Evolutionary conservation across 1,140 invertebrate genomes (phyloP), one percentile per base, ranked within the genome.

Genomic region (Onthophagus taurus): DNA sequence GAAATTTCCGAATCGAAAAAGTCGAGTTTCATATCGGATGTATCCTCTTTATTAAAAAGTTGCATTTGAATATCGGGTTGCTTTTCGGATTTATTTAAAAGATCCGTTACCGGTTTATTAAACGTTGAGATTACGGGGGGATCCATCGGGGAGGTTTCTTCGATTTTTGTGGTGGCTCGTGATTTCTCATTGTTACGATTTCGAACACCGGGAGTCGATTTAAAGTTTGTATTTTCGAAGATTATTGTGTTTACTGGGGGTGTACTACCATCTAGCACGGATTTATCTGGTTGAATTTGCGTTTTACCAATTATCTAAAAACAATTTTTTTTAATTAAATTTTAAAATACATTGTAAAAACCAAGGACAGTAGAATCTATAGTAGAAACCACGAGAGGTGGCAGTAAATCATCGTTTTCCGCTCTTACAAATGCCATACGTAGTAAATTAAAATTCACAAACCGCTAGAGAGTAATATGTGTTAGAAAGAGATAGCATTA

Each of bases 181-280:
- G 52, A 29, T 37, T 56, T 61, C 41, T 47, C 61, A 51, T 42
- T 68, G 55, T 7, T 55, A 51, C 35, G 12, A 14, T 26, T 12
- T n/a, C 45, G 18, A 17, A 31, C 49, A 44, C 19, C 46, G 46
- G 48, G 51, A 46, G 76, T 73, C 43, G 78, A 76, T 66, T 86
- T 85, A 57, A 85, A 90, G 60, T 91, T 91, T 0, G 87, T 91
- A 63, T 92, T 92, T 60, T 92, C 89, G 60, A 92, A 92, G 44
- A 92, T 89, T 23, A 92, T 82, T 0, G 88, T 92, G 58, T 89
- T 83, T 11, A 90, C 85, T 1, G 86, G 84, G 1, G 84, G 76
- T 4, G 80, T 81, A 0, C 79, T 72, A 4, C 80, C 80, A 60
- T 87, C 83, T n/a, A 78, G 58, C 14, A 78, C 70, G 39, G 70